phyloP scores from a whole-genome alignment of 2,888 invertebrate species.

The Atethmia centrago region DNA sequence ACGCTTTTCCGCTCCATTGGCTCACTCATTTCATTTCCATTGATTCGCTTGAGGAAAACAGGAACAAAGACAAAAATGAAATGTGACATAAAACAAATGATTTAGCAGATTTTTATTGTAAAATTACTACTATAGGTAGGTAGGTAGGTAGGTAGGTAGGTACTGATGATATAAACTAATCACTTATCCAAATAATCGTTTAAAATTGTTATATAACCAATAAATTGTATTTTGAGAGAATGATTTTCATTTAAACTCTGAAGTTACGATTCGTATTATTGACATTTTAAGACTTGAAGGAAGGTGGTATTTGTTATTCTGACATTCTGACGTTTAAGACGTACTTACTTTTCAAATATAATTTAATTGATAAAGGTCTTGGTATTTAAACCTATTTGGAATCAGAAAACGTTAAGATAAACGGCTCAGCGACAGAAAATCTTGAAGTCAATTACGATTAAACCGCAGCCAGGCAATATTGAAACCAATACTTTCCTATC shows the following conservation, averaged over 20 bases:
- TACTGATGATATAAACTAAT: too few species aligned
- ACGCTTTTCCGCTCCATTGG: constrained; percentile 80
- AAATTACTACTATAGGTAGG: too few species aligned
- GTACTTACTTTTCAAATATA: constrained; percentile 4
- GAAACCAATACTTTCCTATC: constrained; percentile 28
- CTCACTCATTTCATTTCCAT: constrained; percentile 77
- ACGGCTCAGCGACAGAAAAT: not conserved
- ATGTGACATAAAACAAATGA: constrained; percentile 60
- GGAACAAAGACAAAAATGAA: constrained; percentile 65
- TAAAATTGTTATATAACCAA: not conserved
- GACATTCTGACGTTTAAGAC: constrained; percentile 5
- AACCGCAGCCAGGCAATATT: constrained; percentile 40
- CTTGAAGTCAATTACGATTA: constrained; percentile 31
- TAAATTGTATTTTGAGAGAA: not conserved
- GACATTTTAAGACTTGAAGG: not conserved
- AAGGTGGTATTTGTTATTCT: constrained; percentile 49
- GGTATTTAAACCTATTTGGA: constrained; percentile 1
- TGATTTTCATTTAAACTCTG: not conserved
- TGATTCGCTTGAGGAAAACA: constrained; percentile 71
- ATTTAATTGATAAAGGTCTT: constrained; percentile 15
- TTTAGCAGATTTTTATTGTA: constrained; percentile 47
- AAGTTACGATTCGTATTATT: not conserved
- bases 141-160: too few species aligned
- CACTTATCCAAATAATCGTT: not conserved
- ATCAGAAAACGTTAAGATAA: not conserved